Base-by-base conservation (phyloP, 2,888 invertebrate genomes). In the Rapana venosa region DNA sequence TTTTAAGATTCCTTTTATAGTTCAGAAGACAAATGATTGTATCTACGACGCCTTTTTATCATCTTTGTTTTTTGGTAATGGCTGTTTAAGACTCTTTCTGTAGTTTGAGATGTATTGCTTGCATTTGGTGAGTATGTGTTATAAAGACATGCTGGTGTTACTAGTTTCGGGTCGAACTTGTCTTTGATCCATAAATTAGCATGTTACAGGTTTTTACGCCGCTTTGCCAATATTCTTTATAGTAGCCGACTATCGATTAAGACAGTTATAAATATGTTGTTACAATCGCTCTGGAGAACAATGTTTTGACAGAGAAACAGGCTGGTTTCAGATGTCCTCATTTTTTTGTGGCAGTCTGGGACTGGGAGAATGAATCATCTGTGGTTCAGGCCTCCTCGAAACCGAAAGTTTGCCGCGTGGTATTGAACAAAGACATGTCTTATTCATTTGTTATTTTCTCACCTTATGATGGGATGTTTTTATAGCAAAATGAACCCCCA, bases 1-100 rank as follows among this genome's bases (percentile, higher is more conserved):
- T 81, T 81, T 61, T 70, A 58, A 58, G n/a, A 84, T 88, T 84
- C 83, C 61, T 58, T 77, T 74, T 70, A 86, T 32, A 5, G 85
- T 32, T 35, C 22, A 35, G 61, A 83, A 6, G 30, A 83, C 20
- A 22, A 22, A 26, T 47, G 8, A 32, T 35, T 61, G 17, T 32
- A n/a, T 86, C 26, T 86, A 6, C 13, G 58, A 4, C 2, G 32
- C 32, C 20, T 86, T 86, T 66, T 32, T 17, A 22, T 32, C 17
- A 26, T 32, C 20, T 35, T 13, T 22, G 6, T 66, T 32, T 35
- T 66, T 86, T 11, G 17, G 11, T 20, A 17, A 47, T 35, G 58
- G 47, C 22, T 22, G 11, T 83, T 36, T 83, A 66, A 56, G 61
- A 61, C 5, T 17, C 32, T 13, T 47, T 6, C 58, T 47, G 22